Conservation (phyloP, 2,888 invertebrate genomes). For the Merodon equestris region DNA sequence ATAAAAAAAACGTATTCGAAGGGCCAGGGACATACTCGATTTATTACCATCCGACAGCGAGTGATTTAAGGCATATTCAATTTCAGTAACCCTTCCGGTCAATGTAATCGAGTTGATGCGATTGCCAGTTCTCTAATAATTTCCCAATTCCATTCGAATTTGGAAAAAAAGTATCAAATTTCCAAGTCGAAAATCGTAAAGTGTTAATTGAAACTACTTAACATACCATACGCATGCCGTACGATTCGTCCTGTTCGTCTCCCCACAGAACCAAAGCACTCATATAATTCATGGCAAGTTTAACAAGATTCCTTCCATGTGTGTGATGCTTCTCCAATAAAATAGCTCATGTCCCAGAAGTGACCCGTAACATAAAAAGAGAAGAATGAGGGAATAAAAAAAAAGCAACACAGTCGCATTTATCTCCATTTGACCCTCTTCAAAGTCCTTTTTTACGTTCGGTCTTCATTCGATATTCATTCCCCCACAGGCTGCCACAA, state of each 20-base stretch:
- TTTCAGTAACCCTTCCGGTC: conserved; percentile 54
- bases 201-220: conserved; percentile 66
- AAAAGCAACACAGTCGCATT: conserved; percentile 73
- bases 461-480: conserved; percentile 68
- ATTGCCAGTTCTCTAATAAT: conserved; percentile 23
- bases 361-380: conserved; percentile 60
- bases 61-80: conserved; percentile 8
- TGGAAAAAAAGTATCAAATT: conserved; percentile 56
- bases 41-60: conserved; percentile 49
- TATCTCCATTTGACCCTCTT: conserved; percentile 80
- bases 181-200: conserved; percentile 38
- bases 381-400: conserved; percentile 23
- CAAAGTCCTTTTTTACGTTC: conserved; percentile 77
- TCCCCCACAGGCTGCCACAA: conserved; percentile 65
- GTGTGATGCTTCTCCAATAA: conserved; percentile 27
- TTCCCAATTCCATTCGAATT: conserved; percentile 3
- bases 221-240: conserved; percentile 1
- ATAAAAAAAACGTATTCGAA: conserved; percentile 6
- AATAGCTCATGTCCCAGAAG: conserved; percentile 65
- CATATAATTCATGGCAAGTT: neutral
- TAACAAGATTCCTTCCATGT: conserved; percentile 6
- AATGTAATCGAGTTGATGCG: conserved; percentile 46
- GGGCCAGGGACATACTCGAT: conserved; percentile 20
- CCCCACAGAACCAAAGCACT: neutral
- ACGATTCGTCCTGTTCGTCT: neutral